Evolutionary conservation across 2,888 invertebrate genomes (phyloP).

Genomic region (Phorcus lineatus): DNA sequence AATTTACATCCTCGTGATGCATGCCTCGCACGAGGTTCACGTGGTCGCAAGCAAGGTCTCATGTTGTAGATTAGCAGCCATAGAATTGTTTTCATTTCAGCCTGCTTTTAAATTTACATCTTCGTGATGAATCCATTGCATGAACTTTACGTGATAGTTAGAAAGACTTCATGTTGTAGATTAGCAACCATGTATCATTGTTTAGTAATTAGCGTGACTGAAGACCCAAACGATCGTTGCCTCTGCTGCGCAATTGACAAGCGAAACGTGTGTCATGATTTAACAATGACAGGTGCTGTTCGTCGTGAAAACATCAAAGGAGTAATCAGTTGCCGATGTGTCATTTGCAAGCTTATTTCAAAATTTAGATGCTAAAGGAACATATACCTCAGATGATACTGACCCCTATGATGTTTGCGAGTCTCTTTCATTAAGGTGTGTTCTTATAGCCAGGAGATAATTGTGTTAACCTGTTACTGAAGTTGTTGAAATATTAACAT

Average conservation of each 20-base stretch:
- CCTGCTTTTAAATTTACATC: too few relatives aligned
- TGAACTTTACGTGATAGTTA: neutral
- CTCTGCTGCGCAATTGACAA: neutral
- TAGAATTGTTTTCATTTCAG: too few relatives aligned
- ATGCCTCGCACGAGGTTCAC: too few relatives aligned
- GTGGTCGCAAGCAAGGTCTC: too few relatives aligned
- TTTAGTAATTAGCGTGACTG: neutral
- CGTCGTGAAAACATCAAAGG: neutral
- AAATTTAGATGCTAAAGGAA: neutral
- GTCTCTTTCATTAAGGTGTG: too few relatives aligned
- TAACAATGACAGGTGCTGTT: conserved; percentile 1
- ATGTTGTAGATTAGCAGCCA: too few relatives aligned
- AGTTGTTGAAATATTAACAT: too few relatives aligned
- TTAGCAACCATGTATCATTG: neutral
- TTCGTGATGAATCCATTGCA: neutral
- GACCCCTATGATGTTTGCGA: neutral
- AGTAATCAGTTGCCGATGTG: neutral
- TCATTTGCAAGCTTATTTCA: conserved; percentile 4
- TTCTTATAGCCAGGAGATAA: too few relatives aligned
- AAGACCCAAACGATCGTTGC: neutral
- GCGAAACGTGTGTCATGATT: neutral
- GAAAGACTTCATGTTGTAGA: neutral
- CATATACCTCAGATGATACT: neutral
- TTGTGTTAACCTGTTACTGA: too few relatives aligned
- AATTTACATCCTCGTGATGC: neutral